phyloP scores from a whole-genome alignment of 2,113 vertebrate species.

The Phylloscopus whistleri region DNA sequence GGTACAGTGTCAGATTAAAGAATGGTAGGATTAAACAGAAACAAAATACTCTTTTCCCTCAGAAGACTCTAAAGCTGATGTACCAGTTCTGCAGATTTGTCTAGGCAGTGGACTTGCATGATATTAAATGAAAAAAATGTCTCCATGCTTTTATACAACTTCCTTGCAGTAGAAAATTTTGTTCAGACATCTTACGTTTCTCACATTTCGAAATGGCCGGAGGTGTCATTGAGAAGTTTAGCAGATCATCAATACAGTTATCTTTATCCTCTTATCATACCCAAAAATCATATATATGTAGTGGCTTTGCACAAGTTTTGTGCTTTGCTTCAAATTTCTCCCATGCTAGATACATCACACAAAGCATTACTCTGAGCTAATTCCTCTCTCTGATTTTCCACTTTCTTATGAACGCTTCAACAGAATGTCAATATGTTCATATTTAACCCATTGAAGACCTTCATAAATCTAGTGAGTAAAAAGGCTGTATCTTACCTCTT shows the following conservation, averaged over 20 bases:
- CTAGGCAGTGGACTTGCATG: neutral
- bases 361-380: neutral
- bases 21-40: neutral
- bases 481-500: neutral
- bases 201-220: neutral
- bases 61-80: neutral
- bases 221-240: neutral
- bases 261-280: neutral
- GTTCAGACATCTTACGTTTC: neutral
- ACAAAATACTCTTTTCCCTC: neutral
- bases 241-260: neutral
- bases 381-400: neutral
- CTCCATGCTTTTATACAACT: neutral
- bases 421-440: neutral
- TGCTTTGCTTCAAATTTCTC: neutral
- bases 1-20: neutral
- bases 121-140: neutral
- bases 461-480: neutral
- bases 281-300: accelerated
- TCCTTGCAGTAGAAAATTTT: neutral
- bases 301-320: neutral
- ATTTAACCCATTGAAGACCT: neutral
- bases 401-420: neutral
- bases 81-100: neutral
- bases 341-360: neutral